Evolutionary conservation across 92 coral and sea anemone genomes (phyloP).

Genomic region (Metridium senile): DNA sequence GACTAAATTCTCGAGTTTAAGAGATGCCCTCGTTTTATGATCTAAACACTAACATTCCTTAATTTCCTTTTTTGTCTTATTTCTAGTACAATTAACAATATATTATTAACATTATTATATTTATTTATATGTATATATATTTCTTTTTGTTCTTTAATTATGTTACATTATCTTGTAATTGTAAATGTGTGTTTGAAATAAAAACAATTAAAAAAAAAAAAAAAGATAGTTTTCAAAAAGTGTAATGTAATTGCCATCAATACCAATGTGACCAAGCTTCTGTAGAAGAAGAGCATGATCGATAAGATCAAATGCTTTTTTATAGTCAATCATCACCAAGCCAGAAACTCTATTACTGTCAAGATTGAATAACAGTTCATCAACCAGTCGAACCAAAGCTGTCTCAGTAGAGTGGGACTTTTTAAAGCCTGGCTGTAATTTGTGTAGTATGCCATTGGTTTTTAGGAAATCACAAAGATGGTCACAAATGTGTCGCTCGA

Average conservation of each 20-base stretch:
- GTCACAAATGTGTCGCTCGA: constrained; percentile 29
- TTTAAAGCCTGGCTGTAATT: constrained; percentile 41
- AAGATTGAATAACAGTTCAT: constrained; percentile 40
- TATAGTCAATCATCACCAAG: constrained; percentile 32
- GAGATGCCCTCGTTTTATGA: too few relatives aligned
- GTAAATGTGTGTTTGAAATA: too few relatives aligned
- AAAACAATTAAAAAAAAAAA: too few relatives aligned
- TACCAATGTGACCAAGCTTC: constrained; percentile 28
- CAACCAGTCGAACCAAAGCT: constrained; percentile 29
- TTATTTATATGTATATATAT: too few relatives aligned
- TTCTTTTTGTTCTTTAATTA: too few relatives aligned
- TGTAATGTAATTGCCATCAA: constrained; percentile 11
- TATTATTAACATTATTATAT: too few relatives aligned
- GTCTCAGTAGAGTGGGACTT: constrained; percentile 34
- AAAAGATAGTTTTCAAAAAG: constrained; percentile 28
- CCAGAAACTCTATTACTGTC: constrained; percentile 44
- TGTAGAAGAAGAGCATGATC: constrained; percentile 28
- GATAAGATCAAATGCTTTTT: constrained; percentile 40
- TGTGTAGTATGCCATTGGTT: constrained; percentile 24
- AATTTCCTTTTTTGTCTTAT: too few relatives aligned
- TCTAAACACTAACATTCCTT: too few relatives aligned
- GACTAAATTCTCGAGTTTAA: too few relatives aligned
- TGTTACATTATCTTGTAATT: too few relatives aligned
- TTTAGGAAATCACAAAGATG: constrained; percentile 32
- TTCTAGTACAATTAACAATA: too few relatives aligned